Evolutionary conservation across 2,888 invertebrate species (phyloP), one percentile per base, ranked within the genome.

Genomic region (Mayetiola destructor): DNA sequence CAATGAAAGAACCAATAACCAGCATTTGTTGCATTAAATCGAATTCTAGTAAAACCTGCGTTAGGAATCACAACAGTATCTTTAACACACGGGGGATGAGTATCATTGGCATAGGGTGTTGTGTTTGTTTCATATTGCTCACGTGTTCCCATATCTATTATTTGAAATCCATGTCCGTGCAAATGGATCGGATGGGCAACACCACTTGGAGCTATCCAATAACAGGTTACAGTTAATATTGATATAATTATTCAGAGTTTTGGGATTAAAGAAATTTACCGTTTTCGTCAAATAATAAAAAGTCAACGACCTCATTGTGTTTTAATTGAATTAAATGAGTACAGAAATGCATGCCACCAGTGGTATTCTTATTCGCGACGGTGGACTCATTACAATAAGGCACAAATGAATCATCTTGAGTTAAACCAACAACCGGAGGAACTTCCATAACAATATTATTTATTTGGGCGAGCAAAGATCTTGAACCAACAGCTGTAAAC

Each of bases 141-240:
- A 12, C 2, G 2, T 5, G 48, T 48, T 36, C 66, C 66, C 60
- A 66, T 62, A 56, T 63, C 64, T 58, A 65, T 66, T 56, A 72
- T 67, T 64, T 67, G 65, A 62, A 72, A 70, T 59, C 64, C 64
- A 64, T 68, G 63, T 30, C 67, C 68, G 63, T 67, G 69, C 60
- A 70, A 64, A 65, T 72, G 72, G 61, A 68, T 68, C 57, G 72
- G 69, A 66, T 71, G 72, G 65, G 67, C 66, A 61, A 69, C 61
- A 55, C 66, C 63, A 54, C 63, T 59, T 1, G n/a, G 14, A 60
- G 56, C 68, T 69, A 42, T 23, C 39, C 23, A 36, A 53, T 20
- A 39, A 23, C n/a, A 59, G 23, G 30, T 36, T 52, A 30, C 36
- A 23, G 32, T 52, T 52, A n/a, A 42, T 3, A 12, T 42, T 6